Evolutionary conservation across 2,113 vertebrate species (phyloP).

Genomic region (Gymnobelideus leadbeateri): DNA sequence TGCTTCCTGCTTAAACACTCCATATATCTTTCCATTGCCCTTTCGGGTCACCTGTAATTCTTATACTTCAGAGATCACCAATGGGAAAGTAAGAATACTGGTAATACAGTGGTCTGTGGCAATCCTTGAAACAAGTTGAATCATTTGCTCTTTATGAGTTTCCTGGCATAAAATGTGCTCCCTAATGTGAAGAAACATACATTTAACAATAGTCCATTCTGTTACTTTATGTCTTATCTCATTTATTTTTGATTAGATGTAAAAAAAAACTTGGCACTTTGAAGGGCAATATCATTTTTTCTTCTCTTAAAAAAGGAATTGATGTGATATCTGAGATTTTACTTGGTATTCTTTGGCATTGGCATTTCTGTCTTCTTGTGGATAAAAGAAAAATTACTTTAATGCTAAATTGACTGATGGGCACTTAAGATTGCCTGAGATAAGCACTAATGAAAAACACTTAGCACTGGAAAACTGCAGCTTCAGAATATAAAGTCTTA

Average conservation of each 20-base stretch:
- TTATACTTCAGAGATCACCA: background rate
- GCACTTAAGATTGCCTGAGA: conserved; percentile 58
- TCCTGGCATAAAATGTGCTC: conserved; percentile 53
- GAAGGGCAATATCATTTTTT: conserved; percentile 43
- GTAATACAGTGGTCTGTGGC: background rate
- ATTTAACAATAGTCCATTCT: conserved; percentile 55
- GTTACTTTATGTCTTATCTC: conserved; percentile 63
- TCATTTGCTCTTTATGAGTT: conserved; percentile 62
- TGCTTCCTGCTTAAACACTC: background rate
- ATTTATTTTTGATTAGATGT: conserved; percentile 72
- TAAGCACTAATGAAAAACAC: conserved; percentile 58
- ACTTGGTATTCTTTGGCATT: conserved; percentile 41
- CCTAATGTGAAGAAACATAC: conserved; percentile 58
- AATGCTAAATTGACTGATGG: conserved; percentile 58
- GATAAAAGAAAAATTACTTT: conserved; percentile 56
- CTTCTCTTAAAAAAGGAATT: conserved; percentile 55
- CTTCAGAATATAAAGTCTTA: conserved; percentile 51
- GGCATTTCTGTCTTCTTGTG: conserved; percentile 43
- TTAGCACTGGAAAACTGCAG: conserved; percentile 59
- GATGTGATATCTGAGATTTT: conserved; percentile 61
- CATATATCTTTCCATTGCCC: background rate
- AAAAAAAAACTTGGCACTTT: conserved; percentile 58
- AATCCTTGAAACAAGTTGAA: conserved; percentile 16
- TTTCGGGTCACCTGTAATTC: background rate
- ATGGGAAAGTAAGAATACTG: background rate